A percentile compares a stretch with the other conserved stretches of the same genome.
Evolutionary conservation across 2,797 vertebrate species (phyloP).

Genomic region (Furcifer pardalis): DNA sequence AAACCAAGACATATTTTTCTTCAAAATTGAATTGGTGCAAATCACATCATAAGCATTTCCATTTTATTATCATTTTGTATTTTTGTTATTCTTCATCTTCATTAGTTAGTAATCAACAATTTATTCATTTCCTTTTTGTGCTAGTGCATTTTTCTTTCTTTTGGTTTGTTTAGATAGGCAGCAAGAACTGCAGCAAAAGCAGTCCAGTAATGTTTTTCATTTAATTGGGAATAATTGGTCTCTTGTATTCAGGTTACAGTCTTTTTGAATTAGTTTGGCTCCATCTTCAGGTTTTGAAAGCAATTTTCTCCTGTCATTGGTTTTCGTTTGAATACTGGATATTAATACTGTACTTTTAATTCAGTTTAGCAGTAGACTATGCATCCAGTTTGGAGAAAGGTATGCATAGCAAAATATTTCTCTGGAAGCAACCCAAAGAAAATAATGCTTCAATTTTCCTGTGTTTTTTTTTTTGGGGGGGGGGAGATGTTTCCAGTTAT

Average conservation of each 20-base stretch:
- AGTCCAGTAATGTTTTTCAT: conserved; percentile 3
- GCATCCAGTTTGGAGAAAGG: neutral
- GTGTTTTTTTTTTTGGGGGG: too few species aligned
- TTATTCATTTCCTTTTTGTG: conserved; percentile 42
- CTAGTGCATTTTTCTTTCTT: conserved; percentile 47
- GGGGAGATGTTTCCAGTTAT: neutral
- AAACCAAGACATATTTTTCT: neutral
- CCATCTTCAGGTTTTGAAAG: conserved; percentile 5
- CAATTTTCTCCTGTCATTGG: neutral
- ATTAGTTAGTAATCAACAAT: conserved; percentile 37
- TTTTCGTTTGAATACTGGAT: neutral
- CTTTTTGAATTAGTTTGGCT: conserved; percentile 2
- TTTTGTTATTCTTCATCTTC: conserved; percentile 52
- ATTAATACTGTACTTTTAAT: neutral
- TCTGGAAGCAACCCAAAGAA: too few species aligned
- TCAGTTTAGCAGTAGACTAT: neutral
- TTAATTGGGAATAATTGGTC: neutral
- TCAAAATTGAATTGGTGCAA: conserved; percentile 7
- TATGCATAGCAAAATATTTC: too few species aligned
- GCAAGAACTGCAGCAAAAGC: neutral
- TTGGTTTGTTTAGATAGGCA: conserved; percentile 12
- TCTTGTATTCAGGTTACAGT: neutral
- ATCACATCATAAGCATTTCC: conserved; percentile 48
- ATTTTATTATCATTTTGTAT: conserved; percentile 45
- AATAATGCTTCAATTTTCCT: too few species aligned